Conservation (phyloP, 2,113 vertebrate species). For the Prunella himalayana region DNA sequence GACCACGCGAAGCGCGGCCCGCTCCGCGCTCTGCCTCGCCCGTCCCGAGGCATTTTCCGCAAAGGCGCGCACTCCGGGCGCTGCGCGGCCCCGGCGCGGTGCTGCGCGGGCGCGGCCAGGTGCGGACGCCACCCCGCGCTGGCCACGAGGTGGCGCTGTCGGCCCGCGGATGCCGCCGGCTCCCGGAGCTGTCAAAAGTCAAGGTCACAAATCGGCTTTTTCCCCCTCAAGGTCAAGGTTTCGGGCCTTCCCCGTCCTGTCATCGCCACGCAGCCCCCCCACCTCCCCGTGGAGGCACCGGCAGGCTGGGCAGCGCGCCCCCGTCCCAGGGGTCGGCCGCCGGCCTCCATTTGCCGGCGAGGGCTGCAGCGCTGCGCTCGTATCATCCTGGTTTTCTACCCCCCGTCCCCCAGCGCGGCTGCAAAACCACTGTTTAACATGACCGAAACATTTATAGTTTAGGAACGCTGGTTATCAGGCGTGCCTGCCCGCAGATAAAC, state of each 20-base stretch:
- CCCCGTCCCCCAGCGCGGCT: background rate
- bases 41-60: rapidly evolving
- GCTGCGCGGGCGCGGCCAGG: background rate
- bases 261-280: constrained; percentile 58
- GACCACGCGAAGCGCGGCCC: rapidly evolving
- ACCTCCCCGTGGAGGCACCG: background rate
- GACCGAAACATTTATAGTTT: constrained; percentile 37
- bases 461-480: constrained; percentile 19
- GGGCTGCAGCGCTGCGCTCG: background rate
- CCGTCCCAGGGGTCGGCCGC: background rate
- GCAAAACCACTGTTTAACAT: constrained; percentile 46
- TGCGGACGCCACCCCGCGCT: rapidly evolving
- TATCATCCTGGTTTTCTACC: background rate
- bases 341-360: constrained; percentile 52
- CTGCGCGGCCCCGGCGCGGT: background rate
- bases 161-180: constrained; percentile 70
- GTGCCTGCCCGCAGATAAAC: background rate
- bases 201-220: constrained; percentile 81
- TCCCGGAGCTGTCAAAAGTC: constrained; percentile 79
- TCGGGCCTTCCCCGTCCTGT: constrained; percentile 73
- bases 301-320: background rate
- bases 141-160: constrained; percentile 79
- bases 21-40: background rate
- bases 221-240: constrained; percentile 82
- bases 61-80: too few species aligned